A percentile compares a stretch with the other conserved stretches of the same genome.
These are phyloP conservation scores for Channa striata DNA, from an alignment of 2,797 vertebrate genomes.

Conservation along the genomic window DNA sequence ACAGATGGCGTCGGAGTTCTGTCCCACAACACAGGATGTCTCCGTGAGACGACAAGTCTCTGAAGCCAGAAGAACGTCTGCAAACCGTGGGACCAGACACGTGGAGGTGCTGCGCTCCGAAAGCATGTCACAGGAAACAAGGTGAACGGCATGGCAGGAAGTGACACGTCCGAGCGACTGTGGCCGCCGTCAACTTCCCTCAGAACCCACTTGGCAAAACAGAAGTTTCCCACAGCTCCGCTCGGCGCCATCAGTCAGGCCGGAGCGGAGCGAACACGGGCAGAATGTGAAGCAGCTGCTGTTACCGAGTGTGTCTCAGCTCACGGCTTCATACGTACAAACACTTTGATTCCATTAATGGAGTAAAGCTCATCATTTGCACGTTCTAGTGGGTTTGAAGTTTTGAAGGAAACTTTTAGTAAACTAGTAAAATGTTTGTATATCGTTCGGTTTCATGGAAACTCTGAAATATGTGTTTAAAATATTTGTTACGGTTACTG, in stretches of 20 bases:
- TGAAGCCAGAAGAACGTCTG: conserved; percentile 17
- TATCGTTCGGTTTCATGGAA: no score
- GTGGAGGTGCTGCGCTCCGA: conserved; percentile 1
- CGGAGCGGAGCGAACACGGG: conserved; percentile 60
- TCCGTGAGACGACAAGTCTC: conserved; percentile 18
- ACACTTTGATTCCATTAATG: conserved; percentile 14
- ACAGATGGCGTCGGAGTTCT: background rate
- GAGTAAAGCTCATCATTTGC: conserved; percentile 1
- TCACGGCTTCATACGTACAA: conserved; percentile 16
- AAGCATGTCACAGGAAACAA: conserved; percentile 16
- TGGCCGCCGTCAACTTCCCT: conserved; percentile 63
- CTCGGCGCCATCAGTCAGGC: conserved; percentile 78
- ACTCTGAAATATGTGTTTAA: no score
- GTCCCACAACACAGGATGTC: background rate
- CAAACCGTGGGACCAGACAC: background rate
- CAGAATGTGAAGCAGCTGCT: conserved; percentile 79
- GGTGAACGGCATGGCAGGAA: conserved; percentile 44
- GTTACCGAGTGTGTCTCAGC: no score
- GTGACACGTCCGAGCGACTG: conserved; percentile 67
- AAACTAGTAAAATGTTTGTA: no score
- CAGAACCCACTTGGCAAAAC: conserved; percentile 75
- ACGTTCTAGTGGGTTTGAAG: background rate
- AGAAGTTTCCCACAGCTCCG: conserved; percentile 72
- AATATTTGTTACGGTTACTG: no score
- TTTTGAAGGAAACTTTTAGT: no score